Evolutionary conservation across 2,888 invertebrate genomes (phyloP), one percentile per base, ranked within the genome.

Genomic region (Melipona beecheii): DNA sequence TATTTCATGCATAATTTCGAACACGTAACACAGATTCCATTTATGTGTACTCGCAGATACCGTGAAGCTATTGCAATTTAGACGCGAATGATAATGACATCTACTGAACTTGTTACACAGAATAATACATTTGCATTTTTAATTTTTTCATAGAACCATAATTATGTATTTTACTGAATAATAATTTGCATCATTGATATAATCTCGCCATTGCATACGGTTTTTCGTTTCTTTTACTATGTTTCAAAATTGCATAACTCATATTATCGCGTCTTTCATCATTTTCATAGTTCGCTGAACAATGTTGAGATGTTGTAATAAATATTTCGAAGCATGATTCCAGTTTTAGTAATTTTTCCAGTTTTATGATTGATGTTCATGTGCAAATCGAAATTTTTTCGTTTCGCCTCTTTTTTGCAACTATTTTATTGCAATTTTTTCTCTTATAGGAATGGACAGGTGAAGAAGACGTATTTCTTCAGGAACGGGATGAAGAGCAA

Each of bases 1-100:
- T 56, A 15, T 64, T 68, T 74, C 66, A 81, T 76, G 66, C 49
- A 80, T 83, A 66, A 85, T 85, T 82, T 84, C 71, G 52, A 43
- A 27, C 84, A 86, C 82, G 82, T 82, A 86, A n/a, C 66, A 31
- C n/a, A n/a, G 58, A 84, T 76, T 68, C 69, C 78, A 75, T 83
- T 73, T 77, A 43, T 9, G 43, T 9, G 43, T 43, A 64, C 66
- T 69, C 64, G 54, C 43, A 9, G 17, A 72, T 58, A 75, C 65
- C 78, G 36, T 36, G 69, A 54, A 75, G 49, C 24, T 60, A 54
- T 76, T 60, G 24, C 72, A 31, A 81, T 78, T 62, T 71, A 56
- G 76, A 71, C 65, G 43, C 52, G 56, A 68, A 78, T 75, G 71
- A 69, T 75, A 78, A 78, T 81, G 36, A 21, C 70, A 43, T 64